phyloP scores from a whole-genome alignment of 2,113 vertebrate genomes.

The Ptilonorhynchus violaceus region DNA sequence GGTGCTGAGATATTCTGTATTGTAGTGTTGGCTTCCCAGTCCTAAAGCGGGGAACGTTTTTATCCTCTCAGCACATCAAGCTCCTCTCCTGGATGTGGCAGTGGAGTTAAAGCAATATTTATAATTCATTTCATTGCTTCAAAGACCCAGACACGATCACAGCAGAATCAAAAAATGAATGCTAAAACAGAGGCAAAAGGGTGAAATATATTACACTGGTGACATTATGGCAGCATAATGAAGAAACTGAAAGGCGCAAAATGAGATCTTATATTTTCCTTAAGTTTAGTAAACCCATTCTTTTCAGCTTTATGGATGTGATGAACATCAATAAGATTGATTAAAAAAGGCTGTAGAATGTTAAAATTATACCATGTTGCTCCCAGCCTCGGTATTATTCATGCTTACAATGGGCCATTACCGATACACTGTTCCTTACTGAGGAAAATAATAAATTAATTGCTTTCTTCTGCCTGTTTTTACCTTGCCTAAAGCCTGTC shows the following conservation, averaged over 20 bases:
- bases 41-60: not conserved
- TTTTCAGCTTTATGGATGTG: slow-evolving; percentile 58
- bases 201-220: slow-evolving; percentile 48
- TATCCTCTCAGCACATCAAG: not conserved
- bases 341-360: slow-evolving; percentile 61
- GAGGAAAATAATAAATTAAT: slow-evolving; percentile 69
- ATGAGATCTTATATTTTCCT: slow-evolving; percentile 66
- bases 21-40: not conserved
- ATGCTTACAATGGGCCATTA: slow-evolving; percentile 58
- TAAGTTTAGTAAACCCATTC: slow-evolving; percentile 59
- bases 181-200: slow-evolving; percentile 28
- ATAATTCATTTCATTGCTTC: slow-evolving; percentile 48
- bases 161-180: slow-evolving; percentile 52
- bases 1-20: not conserved
- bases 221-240: slow-evolving; percentile 54
- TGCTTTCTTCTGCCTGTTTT: slow-evolving; percentile 27
- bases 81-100: not conserved
- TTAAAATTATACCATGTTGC: slow-evolving; percentile 66
- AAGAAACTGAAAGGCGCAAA: slow-evolving; percentile 46
- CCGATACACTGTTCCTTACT: slow-evolving; percentile 26
- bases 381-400: slow-evolving; percentile 53
- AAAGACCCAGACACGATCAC: slow-evolving; percentile 23
- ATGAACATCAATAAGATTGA: slow-evolving; percentile 71
- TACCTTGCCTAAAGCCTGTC: slow-evolving; percentile 49
- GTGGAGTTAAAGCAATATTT: slow-evolving; percentile 2